A percentile compares a stretch with the other conserved stretches of the same genome.
phyloP scores from a whole-genome alignment of 2,113 vertebrate species.

The Ammodramus savannarum region DNA sequence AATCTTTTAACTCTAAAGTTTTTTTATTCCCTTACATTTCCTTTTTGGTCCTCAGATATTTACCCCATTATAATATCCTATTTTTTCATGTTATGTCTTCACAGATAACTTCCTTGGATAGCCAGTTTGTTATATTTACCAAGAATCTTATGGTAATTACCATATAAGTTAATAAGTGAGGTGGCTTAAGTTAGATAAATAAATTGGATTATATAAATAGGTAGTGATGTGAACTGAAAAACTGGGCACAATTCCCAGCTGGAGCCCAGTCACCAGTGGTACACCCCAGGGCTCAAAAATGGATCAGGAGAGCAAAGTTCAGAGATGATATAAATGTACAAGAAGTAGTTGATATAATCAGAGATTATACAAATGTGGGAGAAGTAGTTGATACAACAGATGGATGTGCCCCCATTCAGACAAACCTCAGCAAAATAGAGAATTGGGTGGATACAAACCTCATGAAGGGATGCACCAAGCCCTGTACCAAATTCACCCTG shows the following conservation, averaged over 20 bases:
- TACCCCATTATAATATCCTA: neutral
- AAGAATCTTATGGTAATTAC: neutral
- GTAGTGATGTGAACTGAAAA: neutral
- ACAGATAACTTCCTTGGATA: neutral
- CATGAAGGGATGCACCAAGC: neutral
- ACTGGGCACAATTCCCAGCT: neutral
- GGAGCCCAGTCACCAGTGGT: neutral
- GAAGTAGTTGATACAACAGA: neutral
- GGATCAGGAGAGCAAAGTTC: neutral
- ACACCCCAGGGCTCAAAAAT: rapidly evolving
- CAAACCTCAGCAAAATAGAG: rapidly evolving
- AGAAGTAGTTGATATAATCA: neutral
- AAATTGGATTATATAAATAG: neutral
- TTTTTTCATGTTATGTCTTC: neutral
- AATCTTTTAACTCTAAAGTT: neutral
- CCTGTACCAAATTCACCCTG: neutral
- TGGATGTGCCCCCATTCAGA: neutral
- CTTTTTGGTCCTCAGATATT: neutral
- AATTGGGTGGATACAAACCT: neutral
- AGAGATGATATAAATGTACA: neutral
- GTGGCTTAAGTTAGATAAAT: neutral
- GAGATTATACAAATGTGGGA: neutral
- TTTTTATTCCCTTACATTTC: neutral
- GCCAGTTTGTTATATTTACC: neutral
- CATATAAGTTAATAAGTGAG: neutral